phyloP scores from a whole-genome alignment of 2,797 vertebrate species.

The Lates japonicus region DNA sequence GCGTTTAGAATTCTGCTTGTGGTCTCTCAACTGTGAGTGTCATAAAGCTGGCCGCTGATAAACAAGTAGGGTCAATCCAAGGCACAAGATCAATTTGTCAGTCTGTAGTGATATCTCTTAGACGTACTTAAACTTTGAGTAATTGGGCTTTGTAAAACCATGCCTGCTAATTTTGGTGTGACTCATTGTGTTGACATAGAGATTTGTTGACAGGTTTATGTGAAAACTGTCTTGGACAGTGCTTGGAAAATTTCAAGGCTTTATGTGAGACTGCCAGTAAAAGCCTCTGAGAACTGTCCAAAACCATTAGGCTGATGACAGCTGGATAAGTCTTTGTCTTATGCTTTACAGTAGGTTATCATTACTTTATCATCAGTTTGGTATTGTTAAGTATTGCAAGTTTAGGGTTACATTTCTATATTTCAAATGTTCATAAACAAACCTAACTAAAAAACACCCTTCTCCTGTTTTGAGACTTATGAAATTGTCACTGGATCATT shows the following conservation, averaged over 20 bases:
- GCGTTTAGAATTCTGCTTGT: constrained; percentile 29
- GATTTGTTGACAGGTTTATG: constrained; percentile 69
- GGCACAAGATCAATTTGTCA: constrained; percentile 20
- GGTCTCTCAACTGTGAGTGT: constrained; percentile 10
- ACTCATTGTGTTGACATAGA: constrained; percentile 55
- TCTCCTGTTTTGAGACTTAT: neutral
- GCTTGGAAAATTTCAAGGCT: constrained; percentile 61
- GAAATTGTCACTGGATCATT: constrained; percentile 10
- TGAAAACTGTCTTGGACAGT: constrained; percentile 53
- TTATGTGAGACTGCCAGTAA: constrained; percentile 63
- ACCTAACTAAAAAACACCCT: neutral
- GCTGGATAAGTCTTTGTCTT: constrained; percentile 12
- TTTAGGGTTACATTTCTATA: neutral
- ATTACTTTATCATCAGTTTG: constrained; percentile 41
- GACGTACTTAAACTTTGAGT: constrained; percentile 29
- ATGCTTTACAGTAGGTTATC: constrained; percentile 25
- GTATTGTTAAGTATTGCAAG: neutral
- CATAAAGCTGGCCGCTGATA: constrained; percentile 26
- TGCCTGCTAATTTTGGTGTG: constrained; percentile 42
- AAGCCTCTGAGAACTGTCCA: constrained; percentile 54
- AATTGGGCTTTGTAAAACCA: constrained; percentile 28
- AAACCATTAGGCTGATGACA: constrained; percentile 45
- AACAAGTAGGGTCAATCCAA: constrained; percentile 13
- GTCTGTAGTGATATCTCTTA: constrained; percentile 2
- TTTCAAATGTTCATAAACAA: neutral